These are phyloP conservation scores for Dicyrtoma fusca DNA, from an alignment of 2,888 invertebrate species.

Conservation along the genomic window DNA sequence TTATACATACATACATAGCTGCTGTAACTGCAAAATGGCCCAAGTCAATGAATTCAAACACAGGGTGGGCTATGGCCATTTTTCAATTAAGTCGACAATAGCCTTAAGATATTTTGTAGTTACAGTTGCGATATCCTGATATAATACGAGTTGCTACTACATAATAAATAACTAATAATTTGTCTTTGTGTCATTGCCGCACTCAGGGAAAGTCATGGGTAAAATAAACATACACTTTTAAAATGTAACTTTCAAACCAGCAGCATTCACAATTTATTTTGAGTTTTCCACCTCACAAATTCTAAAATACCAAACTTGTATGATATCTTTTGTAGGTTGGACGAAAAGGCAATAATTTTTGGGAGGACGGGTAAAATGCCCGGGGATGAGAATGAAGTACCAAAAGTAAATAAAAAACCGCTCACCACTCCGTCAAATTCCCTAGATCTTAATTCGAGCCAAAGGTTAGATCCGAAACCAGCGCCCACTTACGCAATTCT, in stretches of 20 bases:
- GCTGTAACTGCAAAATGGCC: no score
- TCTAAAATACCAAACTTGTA: no score
- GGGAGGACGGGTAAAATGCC: slow-evolving; percentile 56
- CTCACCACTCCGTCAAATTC: slow-evolving; percentile 36
- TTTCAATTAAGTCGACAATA: no score
- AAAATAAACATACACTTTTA: slow-evolving; percentile 11
- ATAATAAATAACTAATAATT: not conserved
- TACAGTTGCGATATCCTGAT: no score
- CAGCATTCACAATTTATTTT: no score
- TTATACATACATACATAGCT: no score
- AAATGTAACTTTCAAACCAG: no score
- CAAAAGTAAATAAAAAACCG: slow-evolving; percentile 31
- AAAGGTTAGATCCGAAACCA: slow-evolving; percentile 38
- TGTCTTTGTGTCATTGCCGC: slow-evolving; percentile 18
- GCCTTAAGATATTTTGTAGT: no score
- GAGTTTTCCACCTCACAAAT: no score
- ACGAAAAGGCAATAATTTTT: slow-evolving; percentile 67
- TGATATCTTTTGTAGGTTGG: slow-evolving; percentile 62
- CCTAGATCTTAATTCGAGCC: slow-evolving; percentile 35
- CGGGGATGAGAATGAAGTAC: slow-evolving; percentile 37
- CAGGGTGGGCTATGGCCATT: no score
- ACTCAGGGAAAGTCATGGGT: slow-evolving; percentile 39
- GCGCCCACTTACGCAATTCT: slow-evolving; percentile 50
- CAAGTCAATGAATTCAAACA: no score
- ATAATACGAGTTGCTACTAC: not conserved